Evolutionary conservation across 1,140 invertebrate genomes (phyloP).

Genomic region (Gonatopus flavifemur): DNA sequence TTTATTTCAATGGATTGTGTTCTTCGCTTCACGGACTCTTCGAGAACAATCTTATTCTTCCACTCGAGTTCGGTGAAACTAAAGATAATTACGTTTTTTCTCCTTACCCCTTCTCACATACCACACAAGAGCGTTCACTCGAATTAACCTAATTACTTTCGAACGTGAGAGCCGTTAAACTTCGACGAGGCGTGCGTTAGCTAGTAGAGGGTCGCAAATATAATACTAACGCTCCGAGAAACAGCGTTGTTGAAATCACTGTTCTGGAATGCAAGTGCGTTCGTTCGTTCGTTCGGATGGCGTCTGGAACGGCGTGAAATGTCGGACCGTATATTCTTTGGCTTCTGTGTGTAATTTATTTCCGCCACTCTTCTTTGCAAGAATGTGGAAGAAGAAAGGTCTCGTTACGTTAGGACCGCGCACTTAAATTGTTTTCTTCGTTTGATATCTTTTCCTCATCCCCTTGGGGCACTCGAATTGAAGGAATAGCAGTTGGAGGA

Average conservation of each 20-base stretch:
- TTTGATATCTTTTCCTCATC: too few relatives aligned
- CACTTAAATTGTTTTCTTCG: too few relatives aligned
- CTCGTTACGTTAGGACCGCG: too few relatives aligned
- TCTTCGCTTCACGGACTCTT: too few relatives aligned
- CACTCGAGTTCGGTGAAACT: slow-evolving; percentile 4
- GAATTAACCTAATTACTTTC: slow-evolving; percentile 37
- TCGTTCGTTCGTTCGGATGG: slow-evolving; percentile 20
- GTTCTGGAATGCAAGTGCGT: slow-evolving; percentile 32
- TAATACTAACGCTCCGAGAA: slow-evolving; percentile 31
- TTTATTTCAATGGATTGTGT: too few relatives aligned
- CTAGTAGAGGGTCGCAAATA: too few relatives aligned
- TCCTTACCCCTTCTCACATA: too few relatives aligned
- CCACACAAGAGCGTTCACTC: slow-evolving; percentile 21
- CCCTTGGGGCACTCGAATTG: too few relatives aligned
- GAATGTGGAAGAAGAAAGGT: too few relatives aligned
- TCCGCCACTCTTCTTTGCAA: too few relatives aligned
- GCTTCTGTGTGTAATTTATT: slow-evolving; percentile 1
- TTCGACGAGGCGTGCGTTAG: slow-evolving; percentile 14
- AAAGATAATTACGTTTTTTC: slow-evolving; percentile 25
- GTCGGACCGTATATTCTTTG: too few relatives aligned
- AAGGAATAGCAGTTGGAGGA: too few relatives aligned
- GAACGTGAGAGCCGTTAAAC: slow-evolving; percentile 30
- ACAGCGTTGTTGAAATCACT: slow-evolving; percentile 34
- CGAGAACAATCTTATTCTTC: slow-evolving; percentile 23
- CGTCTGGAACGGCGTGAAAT: slow-evolving; percentile 11